A percentile compares a stretch with the other conserved stretches of the same genome.
Conservation (phyloP, 2,888 invertebrate species). For the Phoenoteleia sp. region DNA sequence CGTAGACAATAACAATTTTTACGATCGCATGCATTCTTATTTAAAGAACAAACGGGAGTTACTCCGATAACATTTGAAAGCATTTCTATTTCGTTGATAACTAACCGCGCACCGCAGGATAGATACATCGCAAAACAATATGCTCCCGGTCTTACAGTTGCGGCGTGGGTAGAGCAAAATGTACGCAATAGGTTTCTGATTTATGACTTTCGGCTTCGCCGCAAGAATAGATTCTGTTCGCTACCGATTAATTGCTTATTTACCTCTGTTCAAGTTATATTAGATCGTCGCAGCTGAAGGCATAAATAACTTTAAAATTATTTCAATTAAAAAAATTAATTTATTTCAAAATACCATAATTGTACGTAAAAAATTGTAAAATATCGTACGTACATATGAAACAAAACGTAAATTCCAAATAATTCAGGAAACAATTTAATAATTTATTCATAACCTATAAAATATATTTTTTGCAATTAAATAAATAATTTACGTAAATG, state of each 20-base stretch:
- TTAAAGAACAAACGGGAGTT: background rate
- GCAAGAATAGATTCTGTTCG: slow-evolving; percentile 48
- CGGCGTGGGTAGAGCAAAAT: slow-evolving; percentile 49
- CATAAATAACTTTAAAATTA: too few relatives aligned
- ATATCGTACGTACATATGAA: too few relatives aligned
- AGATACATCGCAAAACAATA: slow-evolving; percentile 54
- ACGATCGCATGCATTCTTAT: background rate
- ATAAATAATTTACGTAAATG: too few relatives aligned
- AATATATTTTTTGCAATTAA: too few relatives aligned
- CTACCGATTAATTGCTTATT: slow-evolving; percentile 59
- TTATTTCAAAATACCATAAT: too few relatives aligned
- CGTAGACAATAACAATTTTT: background rate
- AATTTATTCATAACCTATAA: too few relatives aligned
- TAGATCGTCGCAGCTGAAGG: too few relatives aligned
- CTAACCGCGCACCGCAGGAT: slow-evolving; percentile 1
- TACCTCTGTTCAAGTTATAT: too few relatives aligned
- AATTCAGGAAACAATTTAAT: too few relatives aligned
- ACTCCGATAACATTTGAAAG: slow-evolving; percentile 18
- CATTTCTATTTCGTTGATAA: slow-evolving; percentile 45
- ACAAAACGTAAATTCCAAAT: too few relatives aligned
- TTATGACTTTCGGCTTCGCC: slow-evolving; percentile 40
- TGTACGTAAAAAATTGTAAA: too few relatives aligned
- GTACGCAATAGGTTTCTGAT: slow-evolving; percentile 59
- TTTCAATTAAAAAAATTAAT: too few relatives aligned
- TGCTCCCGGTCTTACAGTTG: slow-evolving; percentile 59